Evolutionary conservation across 2,888 invertebrate genomes (phyloP).

Genomic region (Andrena minutula): DNA sequence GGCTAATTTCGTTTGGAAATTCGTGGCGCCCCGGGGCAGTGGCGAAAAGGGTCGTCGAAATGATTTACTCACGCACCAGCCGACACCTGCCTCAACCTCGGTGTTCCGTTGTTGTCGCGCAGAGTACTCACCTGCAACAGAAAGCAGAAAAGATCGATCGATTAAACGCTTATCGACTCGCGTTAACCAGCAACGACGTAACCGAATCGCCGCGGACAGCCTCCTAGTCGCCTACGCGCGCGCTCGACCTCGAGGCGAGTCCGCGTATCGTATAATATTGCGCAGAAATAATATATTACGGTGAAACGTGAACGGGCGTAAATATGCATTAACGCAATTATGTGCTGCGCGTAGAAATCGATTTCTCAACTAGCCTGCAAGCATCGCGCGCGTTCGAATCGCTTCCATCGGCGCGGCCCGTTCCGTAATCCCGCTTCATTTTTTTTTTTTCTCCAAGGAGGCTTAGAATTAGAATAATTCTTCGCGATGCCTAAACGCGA

Average conservation of each 20-base stretch:
- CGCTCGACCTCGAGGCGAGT: slow-evolving; percentile 47
- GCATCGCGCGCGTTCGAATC: slow-evolving; percentile 29
- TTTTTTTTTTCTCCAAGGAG: slow-evolving; percentile 15
- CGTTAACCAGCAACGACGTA: slow-evolving; percentile 4
- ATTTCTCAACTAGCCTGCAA: slow-evolving; percentile 51
- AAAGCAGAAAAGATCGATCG: slow-evolving; percentile 62
- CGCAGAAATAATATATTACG: slow-evolving; percentile 75
- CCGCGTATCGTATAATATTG: slow-evolving; percentile 61
- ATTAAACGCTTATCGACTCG: slow-evolving; percentile 57
- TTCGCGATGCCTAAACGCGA: neutral
- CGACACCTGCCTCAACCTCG: slow-evolving; percentile 28
- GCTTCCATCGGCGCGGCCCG: slow-evolving; percentile 20
- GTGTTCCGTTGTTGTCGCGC: slow-evolving; percentile 12
- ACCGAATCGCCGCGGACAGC: slow-evolving; percentile 1
- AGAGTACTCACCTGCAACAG: slow-evolving; percentile 73
- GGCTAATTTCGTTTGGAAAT: neutral
- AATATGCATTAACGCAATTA: slow-evolving; percentile 71
- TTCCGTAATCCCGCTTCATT: slow-evolving; percentile 17
- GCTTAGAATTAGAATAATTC: neutral
- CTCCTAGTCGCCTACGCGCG: slow-evolving; percentile 52
- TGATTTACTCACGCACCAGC: slow-evolving; percentile 35
- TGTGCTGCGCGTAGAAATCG: slow-evolving; percentile 41
- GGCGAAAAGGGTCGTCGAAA: neutral
- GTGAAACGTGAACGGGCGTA: slow-evolving; percentile 68
- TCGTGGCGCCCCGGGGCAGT: neutral